Conservation (phyloP, 1,140 invertebrate species). For the Zaprionus davidi region DNA sequence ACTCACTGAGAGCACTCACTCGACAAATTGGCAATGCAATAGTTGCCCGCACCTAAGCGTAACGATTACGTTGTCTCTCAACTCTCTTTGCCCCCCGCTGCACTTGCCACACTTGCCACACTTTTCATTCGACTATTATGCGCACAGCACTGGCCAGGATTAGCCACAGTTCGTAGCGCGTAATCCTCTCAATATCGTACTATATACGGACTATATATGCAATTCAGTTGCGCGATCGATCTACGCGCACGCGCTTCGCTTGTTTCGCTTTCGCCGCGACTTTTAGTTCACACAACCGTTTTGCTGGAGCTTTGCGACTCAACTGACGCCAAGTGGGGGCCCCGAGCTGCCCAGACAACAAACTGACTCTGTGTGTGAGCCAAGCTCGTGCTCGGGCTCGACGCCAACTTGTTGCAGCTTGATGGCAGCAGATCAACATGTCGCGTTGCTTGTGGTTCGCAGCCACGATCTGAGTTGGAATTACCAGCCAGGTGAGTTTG, state of each 20-base stretch:
- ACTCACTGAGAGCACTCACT: slow-evolving; percentile 47
- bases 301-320: slow-evolving; percentile 58
- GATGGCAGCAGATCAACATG: slow-evolving; percentile 14
- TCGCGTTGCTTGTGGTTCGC: neutral
- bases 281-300: slow-evolving; percentile 50
- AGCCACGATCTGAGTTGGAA: neutral
- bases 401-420: slow-evolving; percentile 63
- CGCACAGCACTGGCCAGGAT: neutral
- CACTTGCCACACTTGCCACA: slow-evolving; percentile 37
- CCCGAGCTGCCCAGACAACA: slow-evolving; percentile 9
- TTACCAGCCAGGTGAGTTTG: neutral
- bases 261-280: neutral
- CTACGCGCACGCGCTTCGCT: slow-evolving; percentile 36
- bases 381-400: slow-evolving; percentile 14
- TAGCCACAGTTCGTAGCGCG: neutral
- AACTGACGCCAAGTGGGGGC: slow-evolving; percentile 45
- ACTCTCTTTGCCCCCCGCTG: neutral
- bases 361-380: slow-evolving; percentile 23
- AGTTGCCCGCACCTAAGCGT: slow-evolving; percentile 70
- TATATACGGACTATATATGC: slow-evolving; percentile 1
- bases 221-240: slow-evolving; percentile 7
- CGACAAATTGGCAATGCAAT: slow-evolving; percentile 75
- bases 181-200: neutral
- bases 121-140: slow-evolving; percentile 13
- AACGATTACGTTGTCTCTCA: slow-evolving; percentile 73